phyloP scores from a whole-genome alignment of 1,140 invertebrate genomes.

The Holcopasites calliopsidis region DNA sequence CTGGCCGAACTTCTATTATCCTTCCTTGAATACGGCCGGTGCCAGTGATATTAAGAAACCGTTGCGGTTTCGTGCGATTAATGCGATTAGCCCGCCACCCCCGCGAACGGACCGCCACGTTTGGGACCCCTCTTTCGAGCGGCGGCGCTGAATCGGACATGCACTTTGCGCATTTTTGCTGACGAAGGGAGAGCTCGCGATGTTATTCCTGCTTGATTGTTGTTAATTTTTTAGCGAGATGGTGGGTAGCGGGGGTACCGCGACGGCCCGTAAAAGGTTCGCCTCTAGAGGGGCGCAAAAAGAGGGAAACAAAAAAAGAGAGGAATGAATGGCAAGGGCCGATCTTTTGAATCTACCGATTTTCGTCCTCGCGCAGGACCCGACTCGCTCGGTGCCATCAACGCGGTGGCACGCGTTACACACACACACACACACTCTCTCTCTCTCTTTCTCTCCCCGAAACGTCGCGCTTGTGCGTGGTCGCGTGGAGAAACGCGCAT shows the following conservation, averaged over 20 bases:
- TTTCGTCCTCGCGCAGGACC: conserved; percentile 26
- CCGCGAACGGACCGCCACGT: neutral
- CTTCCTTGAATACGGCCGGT: conserved; percentile 15
- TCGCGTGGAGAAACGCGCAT: conserved; percentile 47
- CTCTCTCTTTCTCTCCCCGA: no score
- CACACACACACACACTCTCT: no score
- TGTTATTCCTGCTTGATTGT: no score
- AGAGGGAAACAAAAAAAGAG: no score
- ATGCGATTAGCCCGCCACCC: conserved; percentile 36
- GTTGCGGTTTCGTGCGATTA: conserved; percentile 45
- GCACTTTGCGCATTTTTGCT: no score
- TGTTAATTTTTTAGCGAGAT: no score
- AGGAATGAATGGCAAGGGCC: neutral
- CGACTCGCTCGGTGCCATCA: conserved; percentile 17
- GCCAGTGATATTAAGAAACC: conserved; percentile 34
- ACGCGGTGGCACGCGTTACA: conserved; percentile 40
- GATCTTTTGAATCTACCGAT: conserved; percentile 48
- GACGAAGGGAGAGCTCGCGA: no score
- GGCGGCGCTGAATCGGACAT: no score
- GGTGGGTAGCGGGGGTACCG: no score
- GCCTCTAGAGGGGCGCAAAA: no score
- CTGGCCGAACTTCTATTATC: conserved; percentile 19
- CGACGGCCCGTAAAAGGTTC: conserved; percentile 68
- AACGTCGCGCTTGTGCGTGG: conserved; percentile 57
- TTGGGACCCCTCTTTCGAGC: neutral